Base-by-base conservation (phyloP, 2,888 invertebrate genomes). In the Anticlea derivata region DNA sequence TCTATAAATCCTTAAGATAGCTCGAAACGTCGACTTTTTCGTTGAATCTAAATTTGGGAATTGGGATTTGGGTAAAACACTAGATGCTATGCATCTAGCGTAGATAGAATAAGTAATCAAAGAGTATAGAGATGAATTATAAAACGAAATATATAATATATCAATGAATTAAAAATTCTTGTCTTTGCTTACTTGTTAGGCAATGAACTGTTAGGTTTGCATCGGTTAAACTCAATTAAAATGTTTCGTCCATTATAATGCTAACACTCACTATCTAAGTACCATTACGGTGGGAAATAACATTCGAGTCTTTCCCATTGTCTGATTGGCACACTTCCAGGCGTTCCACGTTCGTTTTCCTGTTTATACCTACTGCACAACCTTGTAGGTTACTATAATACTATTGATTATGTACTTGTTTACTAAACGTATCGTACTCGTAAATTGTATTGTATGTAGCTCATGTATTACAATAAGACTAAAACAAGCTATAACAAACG, bases 251-350 rank as follows among this genome's bases (percentile, higher is more conserved):
- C 39, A 49, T 53, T 53, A 44, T 29, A 44, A 53, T 53, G 44
- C 48, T 35, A 48, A 39, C 22, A 34, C 30, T 26, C 20, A 11
- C 48, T 26, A 38, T 45, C 29, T 48, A 48, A 48, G 48, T 53
- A 44, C 33, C 39, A 39, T 40, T 39, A 20, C 35, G 34, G 44
- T 55, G 50, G 48, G 43, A 57, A 48, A 48, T 43, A 26, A 13
- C 11, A 50, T 26, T 34, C 30, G 31, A 29, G 41, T 35, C 34
- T 50, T 61, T 49, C 58, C 49, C 50, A 51, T 55, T 61, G 45
- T 50, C 49, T 45, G 22, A 55, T 54, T 59, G 59, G 59, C 55
- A 53, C 44, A 37, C 35, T 33, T 58, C 55, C 57, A 59, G 51
- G 11, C 26, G 31, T 47, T 33, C 33, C 43, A 41, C 50, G 47